Base-by-base conservation (phyloP, 1,140 invertebrate species). In the Cydia splendana region DNA sequence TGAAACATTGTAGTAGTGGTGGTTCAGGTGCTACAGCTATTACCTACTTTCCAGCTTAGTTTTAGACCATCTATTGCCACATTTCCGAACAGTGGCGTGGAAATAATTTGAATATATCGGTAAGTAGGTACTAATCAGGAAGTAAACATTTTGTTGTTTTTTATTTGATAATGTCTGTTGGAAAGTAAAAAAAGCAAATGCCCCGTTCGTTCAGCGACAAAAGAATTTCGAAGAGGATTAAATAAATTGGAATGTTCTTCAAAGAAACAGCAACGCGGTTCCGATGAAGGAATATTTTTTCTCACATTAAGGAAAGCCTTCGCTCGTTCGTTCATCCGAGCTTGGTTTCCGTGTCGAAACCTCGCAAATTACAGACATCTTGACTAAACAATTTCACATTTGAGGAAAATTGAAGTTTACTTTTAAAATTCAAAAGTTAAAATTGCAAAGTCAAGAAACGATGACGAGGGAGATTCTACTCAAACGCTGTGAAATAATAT, bases 271-370 rank as follows among this genome's bases (percentile, higher is more conserved):
- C 65, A 34, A 9, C 34, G 67, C 15, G 7, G 67, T 71, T 42
- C 67, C 67, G 15, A 71, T 71, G 34, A 71, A 42, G 30, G 67
- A 34, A 42, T 71, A 42, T 38, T 71, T 71, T 71, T 71, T 71
- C 28, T 34, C 34, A 4, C 67, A 71, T 71, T 71, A 71, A 71
- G 30, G n/a, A 67, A 71, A 42, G 30, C 67, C 34, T 38, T n/a
- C 15, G 28, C 13, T 38, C n/a, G n/a, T 38, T 71, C 30, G n/a
- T 38, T 71, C 30, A 38, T 20, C 67, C 34, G 2, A 7, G 67
- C 67, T 71, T 71, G 42, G 67, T 71, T 71, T 71, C 67, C 67
- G n/a, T 67, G 65, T 67, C 67, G 30, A 71, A 71, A 42, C 12
- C 67, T 13, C 67, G 15, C 67, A 71, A 71, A 71, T 71, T 71